These are phyloP conservation scores for Latheticus oryzae DNA, from an alignment of 2,888 invertebrate species.

Conservation along the genomic window DNA sequence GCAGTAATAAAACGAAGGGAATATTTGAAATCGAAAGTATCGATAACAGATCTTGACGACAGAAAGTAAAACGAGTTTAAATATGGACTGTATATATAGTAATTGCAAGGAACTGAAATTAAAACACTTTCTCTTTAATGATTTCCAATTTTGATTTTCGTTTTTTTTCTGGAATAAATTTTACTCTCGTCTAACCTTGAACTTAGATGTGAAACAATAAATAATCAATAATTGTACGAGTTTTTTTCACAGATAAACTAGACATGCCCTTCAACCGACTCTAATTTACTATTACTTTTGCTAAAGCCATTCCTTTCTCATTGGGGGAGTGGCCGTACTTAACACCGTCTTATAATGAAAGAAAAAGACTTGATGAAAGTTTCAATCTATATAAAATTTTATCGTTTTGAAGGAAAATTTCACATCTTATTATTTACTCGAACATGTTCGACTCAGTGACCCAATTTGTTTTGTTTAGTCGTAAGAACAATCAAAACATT, in stretches of 20 bases:
- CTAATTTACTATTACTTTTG: slow-evolving; percentile 29
- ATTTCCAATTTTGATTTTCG: slow-evolving; percentile 7
- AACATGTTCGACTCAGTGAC: slow-evolving; percentile 32
- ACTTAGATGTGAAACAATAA: slow-evolving; percentile 31
- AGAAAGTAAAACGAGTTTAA: slow-evolving; percentile 16
- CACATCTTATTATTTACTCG: too few relatives aligned
- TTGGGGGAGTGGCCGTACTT: slow-evolving; percentile 32
- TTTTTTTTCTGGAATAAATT: too few relatives aligned
- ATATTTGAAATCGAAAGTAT: slow-evolving; percentile 25
- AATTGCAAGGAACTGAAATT: slow-evolving; percentile 20
- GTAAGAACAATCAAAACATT: slow-evolving; percentile 19
- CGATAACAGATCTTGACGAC: slow-evolving; percentile 14
- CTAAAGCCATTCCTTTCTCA: slow-evolving; percentile 25
- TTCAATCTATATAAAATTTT: too few relatives aligned
- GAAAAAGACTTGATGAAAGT: too few relatives aligned
- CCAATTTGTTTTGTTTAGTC: slow-evolving; percentile 37
- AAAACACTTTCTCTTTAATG: slow-evolving; percentile 20
- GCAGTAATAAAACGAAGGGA: slow-evolving; percentile 4
- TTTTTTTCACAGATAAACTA: slow-evolving; percentile 22
- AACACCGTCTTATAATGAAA: too few relatives aligned
- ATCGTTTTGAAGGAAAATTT: slow-evolving; percentile 14
- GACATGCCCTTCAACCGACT: slow-evolving; percentile 34
- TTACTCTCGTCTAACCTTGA: too few relatives aligned
- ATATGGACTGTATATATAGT: slow-evolving; percentile 10
- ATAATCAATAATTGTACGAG: slow-evolving; percentile 20